Conservation (phyloP, 2,888 invertebrate genomes). For the Aspidiotus destructor region DNA sequence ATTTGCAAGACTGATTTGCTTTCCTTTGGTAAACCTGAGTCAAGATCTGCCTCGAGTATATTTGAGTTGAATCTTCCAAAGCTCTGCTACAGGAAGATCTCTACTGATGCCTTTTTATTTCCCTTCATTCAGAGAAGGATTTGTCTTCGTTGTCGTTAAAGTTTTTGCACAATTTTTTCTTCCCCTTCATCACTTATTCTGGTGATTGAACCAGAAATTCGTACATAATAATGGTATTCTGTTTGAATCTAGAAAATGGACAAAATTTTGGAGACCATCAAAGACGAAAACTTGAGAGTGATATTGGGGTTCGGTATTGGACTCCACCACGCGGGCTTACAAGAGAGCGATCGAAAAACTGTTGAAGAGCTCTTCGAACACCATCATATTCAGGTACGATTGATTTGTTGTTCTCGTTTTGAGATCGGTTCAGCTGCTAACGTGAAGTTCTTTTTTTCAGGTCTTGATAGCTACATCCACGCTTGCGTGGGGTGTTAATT, state of each 20-base stretch:
- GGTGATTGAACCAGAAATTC: background rate
- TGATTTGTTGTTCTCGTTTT: background rate
- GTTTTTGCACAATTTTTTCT: no score
- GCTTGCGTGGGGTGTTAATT: conserved; percentile 98
- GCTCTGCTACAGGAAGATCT: no score
- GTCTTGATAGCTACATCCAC: conserved; percentile 94
- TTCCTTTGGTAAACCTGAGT: background rate
- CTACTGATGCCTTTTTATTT: background rate
- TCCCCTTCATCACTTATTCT: no score
- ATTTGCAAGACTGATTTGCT: background rate
- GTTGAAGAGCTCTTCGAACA: conserved; percentile 91
- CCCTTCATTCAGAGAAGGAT: background rate
- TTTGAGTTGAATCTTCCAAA: background rate
- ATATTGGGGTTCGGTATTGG: conserved; percentile 96
- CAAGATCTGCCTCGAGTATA: background rate
- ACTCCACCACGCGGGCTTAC: conserved; percentile 94
- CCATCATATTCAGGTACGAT: conserved; percentile 80
- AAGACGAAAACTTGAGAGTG: conserved; percentile 83
- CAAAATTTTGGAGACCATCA: conserved; percentile 55
- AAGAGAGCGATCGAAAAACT: conserved; percentile 79
- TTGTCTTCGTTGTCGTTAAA: no score
- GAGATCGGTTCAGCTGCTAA: background rate
- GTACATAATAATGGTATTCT: background rate
- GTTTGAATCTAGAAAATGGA: conserved; percentile 57
- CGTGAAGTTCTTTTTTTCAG: conserved; percentile 42